A percentile compares a stretch with the other conserved stretches of the same genome.
Conservation (phyloP, 2,797 vertebrate genomes). For the Ceryle rudis region DNA sequence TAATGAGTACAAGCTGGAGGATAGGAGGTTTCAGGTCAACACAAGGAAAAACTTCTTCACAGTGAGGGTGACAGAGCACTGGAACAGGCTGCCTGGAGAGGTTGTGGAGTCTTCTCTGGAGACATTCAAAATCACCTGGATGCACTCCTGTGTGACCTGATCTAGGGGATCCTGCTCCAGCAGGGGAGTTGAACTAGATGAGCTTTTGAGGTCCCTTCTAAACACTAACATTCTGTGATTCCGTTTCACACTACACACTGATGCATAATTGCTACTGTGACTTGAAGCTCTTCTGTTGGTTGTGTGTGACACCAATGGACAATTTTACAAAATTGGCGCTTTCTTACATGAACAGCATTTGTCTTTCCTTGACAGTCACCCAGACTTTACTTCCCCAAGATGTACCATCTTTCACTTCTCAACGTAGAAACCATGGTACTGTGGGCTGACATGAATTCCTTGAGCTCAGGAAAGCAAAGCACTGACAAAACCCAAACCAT, state of each 20-base stretch:
- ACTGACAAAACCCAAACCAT: not conserved
- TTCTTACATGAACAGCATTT: not conserved
- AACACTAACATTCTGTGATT: too few relatives aligned
- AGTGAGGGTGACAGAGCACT: too few relatives aligned
- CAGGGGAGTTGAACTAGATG: too few relatives aligned
- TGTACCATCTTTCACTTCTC: not conserved
- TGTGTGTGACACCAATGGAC: fast-evolving
- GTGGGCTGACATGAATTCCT: not conserved
- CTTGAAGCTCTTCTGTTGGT: not conserved
- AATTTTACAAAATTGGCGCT: not conserved
- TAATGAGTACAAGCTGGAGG: too few relatives aligned
- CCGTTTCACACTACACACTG: not conserved
- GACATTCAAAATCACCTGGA: too few relatives aligned
- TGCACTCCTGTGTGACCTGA: too few relatives aligned
- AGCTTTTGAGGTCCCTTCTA: too few relatives aligned
- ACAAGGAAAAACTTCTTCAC: too few relatives aligned
- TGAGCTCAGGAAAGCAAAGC: not conserved
- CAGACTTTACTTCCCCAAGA: not conserved
- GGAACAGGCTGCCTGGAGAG: too few relatives aligned
- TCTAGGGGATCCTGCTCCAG: too few relatives aligned
- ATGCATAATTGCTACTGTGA: not conserved
- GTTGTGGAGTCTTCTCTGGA: too few relatives aligned
- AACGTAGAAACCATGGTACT: fast-evolving
- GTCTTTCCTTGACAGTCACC: not conserved
- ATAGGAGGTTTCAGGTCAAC: too few relatives aligned